Conservation (phyloP, 2,888 invertebrate species). For the Coenonympha glycerion region DNA sequence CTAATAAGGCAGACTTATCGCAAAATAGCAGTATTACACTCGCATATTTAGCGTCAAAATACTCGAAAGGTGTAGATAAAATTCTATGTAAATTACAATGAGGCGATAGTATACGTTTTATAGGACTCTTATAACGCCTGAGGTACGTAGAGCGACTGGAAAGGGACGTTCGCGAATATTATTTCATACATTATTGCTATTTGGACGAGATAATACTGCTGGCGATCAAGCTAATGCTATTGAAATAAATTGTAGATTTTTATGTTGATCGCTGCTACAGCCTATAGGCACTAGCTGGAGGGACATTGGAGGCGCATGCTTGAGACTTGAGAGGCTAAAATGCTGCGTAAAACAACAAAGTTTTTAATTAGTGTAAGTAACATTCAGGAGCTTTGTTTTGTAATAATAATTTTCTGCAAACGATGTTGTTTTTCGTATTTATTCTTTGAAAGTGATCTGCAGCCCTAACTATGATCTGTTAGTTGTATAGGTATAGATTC, state of each 20-base stretch:
- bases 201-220: slow-evolving; percentile 1
- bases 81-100: slow-evolving; percentile 18
- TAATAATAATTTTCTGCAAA: too few species aligned
- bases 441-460: too few species aligned
- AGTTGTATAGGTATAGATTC: too few species aligned
- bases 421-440: too few species aligned
- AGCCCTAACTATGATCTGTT: too few species aligned
- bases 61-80: slow-evolving; percentile 15
- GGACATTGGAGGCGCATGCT: background rate
- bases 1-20: background rate
- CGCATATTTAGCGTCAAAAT: background rate
- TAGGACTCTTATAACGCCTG: slow-evolving; percentile 10
- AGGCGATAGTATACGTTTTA: slow-evolving; percentile 2
- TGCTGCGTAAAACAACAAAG: background rate
- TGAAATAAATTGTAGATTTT: slow-evolving; percentile 3
- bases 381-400: too few species aligned
- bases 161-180: slow-evolving; percentile 13
- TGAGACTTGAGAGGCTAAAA: background rate
- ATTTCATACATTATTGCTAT: slow-evolving; percentile 13
- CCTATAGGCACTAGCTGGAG: background rate
- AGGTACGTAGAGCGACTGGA: slow-evolving; percentile 5
- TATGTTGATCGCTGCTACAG: background rate
- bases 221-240: slow-evolving; percentile 1
- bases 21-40: background rate
- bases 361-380: too few species aligned